Base-by-base conservation (phyloP, 1,140 invertebrate species). In the Streblospio benedicti region DNA sequence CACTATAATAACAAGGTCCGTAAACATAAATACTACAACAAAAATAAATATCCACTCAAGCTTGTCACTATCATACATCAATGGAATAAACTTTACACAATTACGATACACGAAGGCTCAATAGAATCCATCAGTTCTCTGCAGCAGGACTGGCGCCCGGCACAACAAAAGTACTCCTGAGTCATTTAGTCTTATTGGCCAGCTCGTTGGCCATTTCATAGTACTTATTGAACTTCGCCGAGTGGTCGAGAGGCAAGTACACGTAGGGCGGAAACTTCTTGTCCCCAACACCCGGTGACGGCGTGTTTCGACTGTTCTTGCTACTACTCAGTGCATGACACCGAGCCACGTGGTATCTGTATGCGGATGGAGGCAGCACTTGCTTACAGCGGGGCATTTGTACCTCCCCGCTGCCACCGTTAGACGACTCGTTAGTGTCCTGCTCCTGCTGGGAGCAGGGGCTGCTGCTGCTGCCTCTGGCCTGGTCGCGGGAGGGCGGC, bases 291-390 rank as follows among this genome's bases (percentile, higher is more conserved):
- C 27, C 44, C 44, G 18, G 18, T n/a, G 27, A 9, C 44, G 44
- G 27, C 5, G 44, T 20, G 38, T n/a, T n/a, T n/a, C 12, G 38
- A 41, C 38, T 12, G 12, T 12, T 12, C 38, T 12, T n/a, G 12
- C n/a, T 41, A 41, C n/a, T n/a, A n/a, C 12, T n/a, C 38, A n/a
- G 12, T 70, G 62, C n/a, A n/a, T 97, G 93, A 86, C 94, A 93
- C 73, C 96, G 94, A 52, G 91, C 93, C 59, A 97, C 78, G 71
- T 97, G 93, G 77, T 96, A 93, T 66, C 93, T 85, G 77, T 96
- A 97, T 1, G 93, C 93, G 78, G 96, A 96, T 1, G 93, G 95
- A 55, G 93, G 90, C 74, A 97, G 96, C 9, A 90, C 90, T 18
- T 92, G 93, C 77, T 95, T 93, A 81, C 93, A 97, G 67, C 43